phyloP scores from a whole-genome alignment of 2,797 vertebrate genomes.

The Coccyzus lansbergi region DNA sequence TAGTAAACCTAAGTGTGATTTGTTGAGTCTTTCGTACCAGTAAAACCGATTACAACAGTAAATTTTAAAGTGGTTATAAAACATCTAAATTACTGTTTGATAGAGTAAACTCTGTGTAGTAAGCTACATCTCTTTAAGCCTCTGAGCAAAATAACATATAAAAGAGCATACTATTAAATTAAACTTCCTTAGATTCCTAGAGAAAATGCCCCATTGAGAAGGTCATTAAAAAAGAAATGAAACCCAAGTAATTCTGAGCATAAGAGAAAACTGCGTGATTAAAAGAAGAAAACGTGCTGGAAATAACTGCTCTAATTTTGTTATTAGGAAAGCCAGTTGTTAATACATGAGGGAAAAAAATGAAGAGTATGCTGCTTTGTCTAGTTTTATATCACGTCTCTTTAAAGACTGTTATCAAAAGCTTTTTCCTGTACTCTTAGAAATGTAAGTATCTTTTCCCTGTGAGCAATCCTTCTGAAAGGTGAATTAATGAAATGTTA shows the following conservation, averaged over 20 bases:
- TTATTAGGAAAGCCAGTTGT: background rate
- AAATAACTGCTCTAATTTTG: background rate
- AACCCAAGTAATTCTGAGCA: background rate
- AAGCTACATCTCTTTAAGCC: background rate
- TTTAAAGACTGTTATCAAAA: constrained; percentile 1
- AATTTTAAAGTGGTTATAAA: constrained; percentile 19
- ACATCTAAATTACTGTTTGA: background rate
- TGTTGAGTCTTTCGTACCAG: background rate
- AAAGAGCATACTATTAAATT: background rate
- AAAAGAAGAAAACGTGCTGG: background rate
- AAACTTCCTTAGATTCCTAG: background rate
- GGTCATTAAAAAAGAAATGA: background rate
- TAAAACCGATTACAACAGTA: background rate
- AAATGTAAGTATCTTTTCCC: constrained; percentile 4
- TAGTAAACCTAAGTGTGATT: background rate
- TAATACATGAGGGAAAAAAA: background rate
- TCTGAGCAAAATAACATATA: background rate
- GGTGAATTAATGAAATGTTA: constrained; percentile 36
- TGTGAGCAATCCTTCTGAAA: constrained; percentile 19
- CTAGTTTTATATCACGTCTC: background rate
- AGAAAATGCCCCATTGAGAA: background rate
- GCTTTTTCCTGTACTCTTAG: background rate
- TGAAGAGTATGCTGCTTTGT: background rate
- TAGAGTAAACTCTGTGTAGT: background rate
- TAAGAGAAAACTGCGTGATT: background rate